phyloP scores from a whole-genome alignment of 2,113 vertebrate species.

The Actenoides lindsayi region DNA sequence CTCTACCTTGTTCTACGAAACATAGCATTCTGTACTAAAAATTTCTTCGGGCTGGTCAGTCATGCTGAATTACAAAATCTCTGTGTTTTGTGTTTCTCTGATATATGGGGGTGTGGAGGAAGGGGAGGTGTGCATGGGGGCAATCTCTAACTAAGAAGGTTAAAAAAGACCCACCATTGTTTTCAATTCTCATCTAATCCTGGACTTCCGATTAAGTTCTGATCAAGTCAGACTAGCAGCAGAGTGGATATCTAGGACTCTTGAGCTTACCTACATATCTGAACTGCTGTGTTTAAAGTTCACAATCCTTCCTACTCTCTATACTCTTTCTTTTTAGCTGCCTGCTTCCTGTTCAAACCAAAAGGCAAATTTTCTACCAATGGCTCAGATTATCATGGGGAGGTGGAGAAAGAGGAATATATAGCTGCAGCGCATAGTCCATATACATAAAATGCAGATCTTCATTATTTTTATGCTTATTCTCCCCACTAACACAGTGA shows the following conservation, averaged over 20 bases:
- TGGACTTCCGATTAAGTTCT: not conserved
- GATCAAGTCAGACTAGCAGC: not conserved
- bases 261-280: not conserved
- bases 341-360: not conserved
- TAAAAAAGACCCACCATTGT: not conserved
- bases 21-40: not conserved
- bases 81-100: not conserved
- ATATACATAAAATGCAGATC: not conserved
- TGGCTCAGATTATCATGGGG: not conserved
- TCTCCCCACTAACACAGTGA: not conserved
- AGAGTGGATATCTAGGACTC: not conserved
- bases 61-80: not conserved
- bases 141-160: rapidly evolving
- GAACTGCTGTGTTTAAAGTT: not conserved
- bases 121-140: not conserved
- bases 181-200: not conserved
- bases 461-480: not conserved
- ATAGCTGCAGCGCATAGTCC: not conserved
- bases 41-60: too few species aligned
- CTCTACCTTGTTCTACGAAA: not conserved
- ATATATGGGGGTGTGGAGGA: not conserved
- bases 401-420: not conserved
- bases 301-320: not conserved
- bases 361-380: not conserved
- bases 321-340: not conserved